Base-by-base conservation (phyloP, 1,140 invertebrate species). In the Ostrea edulis region DNA sequence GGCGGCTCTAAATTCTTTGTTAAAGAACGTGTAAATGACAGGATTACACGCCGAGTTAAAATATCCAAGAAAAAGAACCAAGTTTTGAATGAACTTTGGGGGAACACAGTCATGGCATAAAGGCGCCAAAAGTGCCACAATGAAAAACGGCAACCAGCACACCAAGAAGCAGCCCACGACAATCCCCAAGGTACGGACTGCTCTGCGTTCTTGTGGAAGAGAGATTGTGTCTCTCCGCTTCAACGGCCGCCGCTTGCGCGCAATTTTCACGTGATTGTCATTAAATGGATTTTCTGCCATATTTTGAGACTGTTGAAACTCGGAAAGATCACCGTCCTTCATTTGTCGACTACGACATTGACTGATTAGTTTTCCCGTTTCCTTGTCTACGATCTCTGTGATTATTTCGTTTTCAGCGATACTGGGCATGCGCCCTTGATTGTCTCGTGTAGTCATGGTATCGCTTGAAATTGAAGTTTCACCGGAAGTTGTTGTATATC, bases 101-200 rank as follows among this genome's bases (percentile, higher is more conserved):
- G 90, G 65, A 8, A 85, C 17, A 86, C 93, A 92, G 11, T 53
- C 55, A 11, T 85, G 97, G 97, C 86, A 93, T 51, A 94, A 89
- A 29, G 93, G 91, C 83, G 89, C 88, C 2, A 93, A 83, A 11
- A 94, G 51, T 8, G 91, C 88, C 51, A 99, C 96, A 1, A 98
- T 97, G 96, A 99, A 99, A 95, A 99, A 99, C 0, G 99, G 99
- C 91, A 99, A 95, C 99, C 99, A 99, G 92, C 98, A 99, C 54
- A 98, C 97, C 92, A 99, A 99, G 95, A 99, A 99, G 91, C 98
- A 98, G 83, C 98, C 98, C 97, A 99, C 99, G 90, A 99, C 99
- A 82, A 99, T 96, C 62, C 98, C 98, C 84, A 99, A 95, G 89
- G 99, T 99, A 87, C 99, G 96, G 0, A 98, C 99, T 0, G 99